A percentile compares a stretch with the other conserved stretches of the same genome.
Conservation (phyloP, 2,888 invertebrate species). For the Geotrupes spiniger region DNA sequence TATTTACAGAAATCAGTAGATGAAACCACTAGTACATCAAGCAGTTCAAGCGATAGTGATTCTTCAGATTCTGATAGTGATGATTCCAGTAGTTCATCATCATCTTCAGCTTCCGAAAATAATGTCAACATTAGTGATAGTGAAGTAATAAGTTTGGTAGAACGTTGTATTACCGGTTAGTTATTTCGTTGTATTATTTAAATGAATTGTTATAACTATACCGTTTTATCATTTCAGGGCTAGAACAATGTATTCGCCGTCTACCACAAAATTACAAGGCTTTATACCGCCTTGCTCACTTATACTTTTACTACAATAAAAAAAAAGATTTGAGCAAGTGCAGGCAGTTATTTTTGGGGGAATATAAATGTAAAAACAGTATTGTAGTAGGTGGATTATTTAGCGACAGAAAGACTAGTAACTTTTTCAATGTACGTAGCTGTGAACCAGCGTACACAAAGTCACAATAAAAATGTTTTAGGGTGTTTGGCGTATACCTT, state of each 20-base stretch:
- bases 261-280: constrained; percentile 94
- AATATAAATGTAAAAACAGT: constrained; percentile 63
- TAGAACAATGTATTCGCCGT: constrained; percentile 80
- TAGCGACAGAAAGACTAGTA: constrained; percentile 76
- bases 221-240: constrained; percentile 55
- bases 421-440: constrained; percentile 79
- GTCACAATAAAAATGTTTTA: constrained; percentile 40
- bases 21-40: constrained; percentile 50
- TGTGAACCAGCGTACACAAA: background rate
- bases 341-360: constrained; percentile 67
- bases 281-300: constrained; percentile 80
- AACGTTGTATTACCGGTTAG: constrained; percentile 42
- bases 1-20: constrained; percentile 31
- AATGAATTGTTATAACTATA: constrained; percentile 2
- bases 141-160: constrained; percentile 43
- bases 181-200: constrained; percentile 5
- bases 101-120: constrained; percentile 39
- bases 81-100: constrained; percentile 49
- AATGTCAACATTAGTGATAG: constrained; percentile 42
- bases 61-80: constrained; percentile 56
- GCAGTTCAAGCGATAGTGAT: constrained; percentile 56
- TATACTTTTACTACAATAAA: constrained; percentile 69
- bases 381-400: constrained; percentile 79
- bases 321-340: constrained; percentile 68
- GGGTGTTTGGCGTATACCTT: constrained; percentile 91